phyloP scores from a whole-genome alignment of 2,888 invertebrate genomes.

The Ophonus ardosiacus region DNA sequence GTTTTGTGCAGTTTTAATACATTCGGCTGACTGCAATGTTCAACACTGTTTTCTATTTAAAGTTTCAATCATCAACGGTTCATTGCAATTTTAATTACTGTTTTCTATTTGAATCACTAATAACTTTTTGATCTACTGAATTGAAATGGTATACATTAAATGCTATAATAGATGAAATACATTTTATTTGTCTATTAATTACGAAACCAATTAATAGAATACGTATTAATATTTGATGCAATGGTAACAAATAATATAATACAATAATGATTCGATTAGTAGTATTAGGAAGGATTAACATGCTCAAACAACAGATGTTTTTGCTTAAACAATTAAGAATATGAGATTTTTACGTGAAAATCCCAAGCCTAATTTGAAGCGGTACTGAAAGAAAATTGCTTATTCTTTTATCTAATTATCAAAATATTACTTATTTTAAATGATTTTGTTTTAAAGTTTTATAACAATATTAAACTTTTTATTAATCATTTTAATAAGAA shows the following conservation, averaged over 20 bases:
- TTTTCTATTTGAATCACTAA: slow-evolving; percentile 3
- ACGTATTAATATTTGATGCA: neutral
- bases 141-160: neutral
- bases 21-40: neutral
- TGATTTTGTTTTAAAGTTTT: too few relatives aligned
- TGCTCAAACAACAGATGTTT: too few relatives aligned
- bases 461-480: too few relatives aligned
- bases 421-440: too few relatives aligned
- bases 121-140: neutral
- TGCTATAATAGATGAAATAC: neutral
- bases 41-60: neutral
- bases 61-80: neutral
- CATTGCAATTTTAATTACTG: neutral
- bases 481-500: too few relatives aligned
- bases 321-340: too few relatives aligned
- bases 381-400: too few relatives aligned
- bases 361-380: too few relatives aligned
- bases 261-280: too few relatives aligned
- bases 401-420: too few relatives aligned
- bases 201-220: neutral
- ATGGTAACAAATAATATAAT: neutral
- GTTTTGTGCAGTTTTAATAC: slow-evolving; percentile 16
- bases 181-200: neutral
- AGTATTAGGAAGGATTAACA: too few relatives aligned
- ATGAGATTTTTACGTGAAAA: too few relatives aligned